phyloP scores from a whole-genome alignment of 2,113 vertebrate species.

The Ursus arctos region DNA sequence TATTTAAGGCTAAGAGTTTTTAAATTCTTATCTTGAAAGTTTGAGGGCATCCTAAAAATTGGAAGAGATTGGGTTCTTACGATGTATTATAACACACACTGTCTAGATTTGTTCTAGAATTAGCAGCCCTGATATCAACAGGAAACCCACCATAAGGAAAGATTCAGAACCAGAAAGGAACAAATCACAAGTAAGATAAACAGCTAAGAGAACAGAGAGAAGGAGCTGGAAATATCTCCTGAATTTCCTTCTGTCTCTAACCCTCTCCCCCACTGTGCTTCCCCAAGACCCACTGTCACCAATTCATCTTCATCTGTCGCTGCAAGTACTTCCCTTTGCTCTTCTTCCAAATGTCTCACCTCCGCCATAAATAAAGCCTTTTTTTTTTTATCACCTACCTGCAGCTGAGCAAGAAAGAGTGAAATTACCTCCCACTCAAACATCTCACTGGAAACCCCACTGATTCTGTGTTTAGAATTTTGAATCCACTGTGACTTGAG shows the following conservation, averaged over 20 bases:
- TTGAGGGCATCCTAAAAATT: background rate
- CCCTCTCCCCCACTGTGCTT: background rate
- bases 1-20: background rate
- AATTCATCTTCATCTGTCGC: background rate
- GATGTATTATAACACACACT: background rate
- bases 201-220: background rate
- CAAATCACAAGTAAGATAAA: background rate
- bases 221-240: background rate
- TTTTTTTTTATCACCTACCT: constrained; percentile 25
- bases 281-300: background rate
- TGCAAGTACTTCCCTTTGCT: background rate
- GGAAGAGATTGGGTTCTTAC: background rate
- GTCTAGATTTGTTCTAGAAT: constrained; percentile 17
- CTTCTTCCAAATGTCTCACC: constrained; percentile 32
- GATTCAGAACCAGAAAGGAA: background rate
- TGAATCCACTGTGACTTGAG: constrained; percentile 37
- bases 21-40: background rate
- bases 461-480: constrained; percentile 30
- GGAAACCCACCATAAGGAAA: background rate
- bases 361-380: constrained; percentile 50
- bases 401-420: constrained; percentile 1
- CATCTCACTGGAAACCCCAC: constrained; percentile 41
- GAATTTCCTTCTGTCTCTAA: background rate
- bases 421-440: constrained; percentile 57
- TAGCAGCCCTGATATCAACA: background rate